These are phyloP conservation scores for Epistrophe eligans DNA, from an alignment of 2,888 invertebrate species.

Conservation along the genomic window DNA sequence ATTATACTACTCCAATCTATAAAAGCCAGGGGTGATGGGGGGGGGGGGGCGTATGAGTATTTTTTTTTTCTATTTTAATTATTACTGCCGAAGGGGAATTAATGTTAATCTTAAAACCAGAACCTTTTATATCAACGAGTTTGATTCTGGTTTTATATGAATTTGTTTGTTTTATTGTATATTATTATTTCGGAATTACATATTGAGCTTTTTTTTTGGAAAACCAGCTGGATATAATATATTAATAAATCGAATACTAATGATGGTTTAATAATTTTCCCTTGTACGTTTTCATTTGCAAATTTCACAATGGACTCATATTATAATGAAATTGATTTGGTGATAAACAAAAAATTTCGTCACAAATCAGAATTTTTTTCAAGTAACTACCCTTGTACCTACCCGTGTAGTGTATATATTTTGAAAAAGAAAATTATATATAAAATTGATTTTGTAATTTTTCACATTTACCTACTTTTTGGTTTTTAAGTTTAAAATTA, in stretches of 20 bases:
- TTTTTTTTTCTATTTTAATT: not conserved
- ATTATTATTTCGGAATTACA: constrained; percentile 3
- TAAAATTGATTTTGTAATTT: no score
- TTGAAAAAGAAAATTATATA: no score
- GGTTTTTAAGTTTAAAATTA: no score
- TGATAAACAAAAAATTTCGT: no score
- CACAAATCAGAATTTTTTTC: no score
- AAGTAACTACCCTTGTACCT: no score
- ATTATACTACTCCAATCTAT: not conserved
- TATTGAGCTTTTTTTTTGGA: not conserved
- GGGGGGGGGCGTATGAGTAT: constrained; percentile 3
- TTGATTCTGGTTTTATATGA: constrained; percentile 11
- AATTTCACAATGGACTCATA: not conserved
- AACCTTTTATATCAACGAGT: constrained; percentile 1
- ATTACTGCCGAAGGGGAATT: not conserved
- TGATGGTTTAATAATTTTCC: not conserved
- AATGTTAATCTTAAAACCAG: constrained; percentile 13
- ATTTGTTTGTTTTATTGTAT: not conserved
- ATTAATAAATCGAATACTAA: not conserved
- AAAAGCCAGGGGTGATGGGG: not conserved
- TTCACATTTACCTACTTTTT: no score
- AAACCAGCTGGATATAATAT: not conserved
- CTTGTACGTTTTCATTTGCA: not conserved
- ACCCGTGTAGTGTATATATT: no score
- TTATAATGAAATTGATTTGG: no score